These are phyloP conservation scores for Pomacea maculata DNA, from an alignment of 1,140 invertebrate genomes.

Conservation along the genomic window DNA sequence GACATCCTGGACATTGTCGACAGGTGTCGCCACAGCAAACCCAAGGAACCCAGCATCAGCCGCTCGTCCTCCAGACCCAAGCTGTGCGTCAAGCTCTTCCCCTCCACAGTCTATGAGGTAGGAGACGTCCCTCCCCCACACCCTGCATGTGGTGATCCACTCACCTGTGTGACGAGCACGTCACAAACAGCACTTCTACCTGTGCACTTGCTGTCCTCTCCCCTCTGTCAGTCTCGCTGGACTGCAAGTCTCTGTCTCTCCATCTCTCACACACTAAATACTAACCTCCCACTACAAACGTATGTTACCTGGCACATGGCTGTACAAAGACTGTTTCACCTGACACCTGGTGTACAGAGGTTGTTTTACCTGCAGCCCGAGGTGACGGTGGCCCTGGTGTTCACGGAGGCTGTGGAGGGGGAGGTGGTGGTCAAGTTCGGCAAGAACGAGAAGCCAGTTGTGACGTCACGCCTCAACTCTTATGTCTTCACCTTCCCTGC, in stretches of 20 bases:
- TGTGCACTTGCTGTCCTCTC: no score
- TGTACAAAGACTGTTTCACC: no score
- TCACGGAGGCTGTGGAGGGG: conserved; percentile 17
- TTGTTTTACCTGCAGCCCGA: conserved; percentile 18
- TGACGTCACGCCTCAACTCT: background rate
- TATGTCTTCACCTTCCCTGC: conserved; percentile 2
- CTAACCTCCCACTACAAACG: no score
- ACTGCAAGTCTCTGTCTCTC: no score
- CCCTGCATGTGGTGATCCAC: background rate
- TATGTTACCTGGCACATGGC: no score
- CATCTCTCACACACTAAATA: no score
- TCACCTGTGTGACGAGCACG: no score
- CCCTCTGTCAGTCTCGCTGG: no score
- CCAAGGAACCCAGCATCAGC: background rate
- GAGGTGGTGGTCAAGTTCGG: conserved; percentile 19
- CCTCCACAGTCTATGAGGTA: conserved; percentile 24
- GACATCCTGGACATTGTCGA: conserved; percentile 23
- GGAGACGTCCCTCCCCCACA: background rate
- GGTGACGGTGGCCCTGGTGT: conserved; percentile 24
- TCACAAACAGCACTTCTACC: no score
- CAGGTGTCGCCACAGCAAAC: background rate
- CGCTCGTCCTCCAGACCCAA: background rate
- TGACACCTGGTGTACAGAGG: background rate
- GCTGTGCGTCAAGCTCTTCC: conserved; percentile 15
- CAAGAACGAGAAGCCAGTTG: conserved; percentile 16